Base-by-base conservation (phyloP, 1,140 invertebrate genomes). In the Danaus plexippus region DNA sequence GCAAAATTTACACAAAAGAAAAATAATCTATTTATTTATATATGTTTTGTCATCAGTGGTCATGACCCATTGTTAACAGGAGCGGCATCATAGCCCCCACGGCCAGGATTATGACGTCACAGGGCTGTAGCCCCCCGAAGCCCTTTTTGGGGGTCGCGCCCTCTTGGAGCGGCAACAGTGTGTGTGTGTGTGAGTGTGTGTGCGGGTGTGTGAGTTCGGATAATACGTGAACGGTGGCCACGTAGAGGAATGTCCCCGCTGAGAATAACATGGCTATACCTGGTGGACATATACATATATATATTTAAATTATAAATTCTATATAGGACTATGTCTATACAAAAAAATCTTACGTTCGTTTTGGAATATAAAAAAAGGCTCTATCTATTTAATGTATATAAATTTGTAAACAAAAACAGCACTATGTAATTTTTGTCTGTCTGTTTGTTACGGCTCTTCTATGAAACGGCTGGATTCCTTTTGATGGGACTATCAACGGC, bases 231-330 rank as follows among this genome's bases (percentile, higher is more conserved):
- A 99, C 97, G 1, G 98, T 99, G 0, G 98, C 96, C 7, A 99
- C 98, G 77, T 99, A 99, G 8, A 99, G 88, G 87, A 99, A 99
- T 47, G 98, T 99, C 1, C 98, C 98, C 1, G 97, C 98, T 63
- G 97, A 98, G 83, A 99, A 99, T 12, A 99, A 86, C 97, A 99
- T 98, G 11, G 98, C 97, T 45, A 99, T 92, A 46, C 96, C 97
- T 80, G 94, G 11, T 32, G 61, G 60, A 11, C 9, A 11, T 2
- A 11, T 44, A 44, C 5, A 11, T 11, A 44, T 11, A 44, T 2
- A 44, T 11, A 44, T 44, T 2, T 44, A 44, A 43, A 43, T 43
- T 15, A 15, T 15, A 15, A 11, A 43, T 9, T 11, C 1, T 44
- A 44, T 44, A 44, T 11, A 44, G n/a, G n/a, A n/a, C n/a, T 44